Evolutionary conservation across 2,797 vertebrate genomes (phyloP).

Genomic region (Pogoniulus pusillus): DNA sequence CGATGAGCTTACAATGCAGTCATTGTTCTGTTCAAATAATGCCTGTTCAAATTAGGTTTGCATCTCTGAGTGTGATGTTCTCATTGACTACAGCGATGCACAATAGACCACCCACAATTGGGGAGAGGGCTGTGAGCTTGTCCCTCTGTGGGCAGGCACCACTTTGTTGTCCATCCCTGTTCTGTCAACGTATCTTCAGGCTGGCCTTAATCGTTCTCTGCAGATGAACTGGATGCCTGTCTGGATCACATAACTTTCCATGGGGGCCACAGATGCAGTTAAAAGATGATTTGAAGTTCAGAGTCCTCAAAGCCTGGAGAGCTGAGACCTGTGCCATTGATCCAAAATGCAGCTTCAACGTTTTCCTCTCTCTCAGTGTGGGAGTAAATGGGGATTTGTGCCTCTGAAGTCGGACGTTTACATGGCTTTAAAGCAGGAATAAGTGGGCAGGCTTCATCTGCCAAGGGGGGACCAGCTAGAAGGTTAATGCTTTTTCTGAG

Average conservation of each 20-base stretch:
- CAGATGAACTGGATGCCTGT: background rate
- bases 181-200: background rate
- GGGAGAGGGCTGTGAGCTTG: background rate
- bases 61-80: conserved; percentile 13
- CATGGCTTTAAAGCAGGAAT: background rate
- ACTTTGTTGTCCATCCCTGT: conserved; percentile 7
- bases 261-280: background rate
- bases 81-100: background rate
- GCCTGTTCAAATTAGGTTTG: conserved; percentile 33
- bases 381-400: conserved; percentile 12
- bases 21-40: conserved; percentile 44
- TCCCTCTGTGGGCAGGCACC: conserved; percentile 2
- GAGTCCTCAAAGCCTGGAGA: background rate
- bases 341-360: background rate
- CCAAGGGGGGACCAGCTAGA: background rate
- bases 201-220: background rate
- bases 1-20: conserved; percentile 19
- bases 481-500: background rate
- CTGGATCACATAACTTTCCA: background rate
- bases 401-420: conserved; percentile 6
- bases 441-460: background rate
- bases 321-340: background rate
- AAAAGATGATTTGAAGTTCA: background rate
- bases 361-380: background rate
- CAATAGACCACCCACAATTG: conserved; percentile 49